phyloP scores from a whole-genome alignment of 2,113 vertebrate genomes.

The Hypocryptadius cinnamomeus region DNA sequence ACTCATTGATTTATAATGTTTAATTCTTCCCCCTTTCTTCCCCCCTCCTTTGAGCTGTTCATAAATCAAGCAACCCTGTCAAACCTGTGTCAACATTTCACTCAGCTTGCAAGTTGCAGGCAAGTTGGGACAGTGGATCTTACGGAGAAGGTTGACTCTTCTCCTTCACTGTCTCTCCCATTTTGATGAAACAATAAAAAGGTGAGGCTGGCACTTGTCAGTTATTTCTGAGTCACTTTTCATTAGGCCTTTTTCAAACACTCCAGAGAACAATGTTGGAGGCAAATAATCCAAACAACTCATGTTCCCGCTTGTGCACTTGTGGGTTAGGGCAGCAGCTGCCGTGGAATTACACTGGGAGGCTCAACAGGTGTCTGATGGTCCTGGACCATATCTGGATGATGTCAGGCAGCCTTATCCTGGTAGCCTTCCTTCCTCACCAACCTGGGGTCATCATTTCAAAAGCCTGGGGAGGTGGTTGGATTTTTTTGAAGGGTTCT shows the following conservation, averaged over 20 bases:
- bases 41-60: not conserved
- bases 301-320: conserved; percentile 54
- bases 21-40: not conserved
- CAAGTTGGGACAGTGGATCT: conserved; percentile 67
- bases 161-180: conserved; percentile 41
- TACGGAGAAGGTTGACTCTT: conserved; percentile 28
- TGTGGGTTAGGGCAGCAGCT: conserved; percentile 21
- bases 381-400: not conserved
- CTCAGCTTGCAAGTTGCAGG: conserved; percentile 59
- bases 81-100: conserved; percentile 63
- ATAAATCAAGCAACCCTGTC: conserved; percentile 66
- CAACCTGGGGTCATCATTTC: not conserved
- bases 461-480: not conserved
- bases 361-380: conserved; percentile 44
- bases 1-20: conserved; percentile 49
- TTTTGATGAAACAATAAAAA: conserved; percentile 70
- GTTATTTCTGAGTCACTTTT: conserved; percentile 73
- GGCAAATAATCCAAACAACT: conserved; percentile 31
- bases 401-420: conserved; percentile 4
- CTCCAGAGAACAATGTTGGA: conserved; percentile 55
- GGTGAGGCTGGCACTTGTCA: conserved; percentile 73
- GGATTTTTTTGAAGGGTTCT: not conserved
- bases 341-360: not conserved
- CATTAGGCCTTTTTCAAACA: conserved; percentile 61
- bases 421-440: not conserved